Evolutionary conservation across 2,888 invertebrate genomes (phyloP), one percentile per base, ranked within the genome.

Genomic region (Julus scandinavius): DNA sequence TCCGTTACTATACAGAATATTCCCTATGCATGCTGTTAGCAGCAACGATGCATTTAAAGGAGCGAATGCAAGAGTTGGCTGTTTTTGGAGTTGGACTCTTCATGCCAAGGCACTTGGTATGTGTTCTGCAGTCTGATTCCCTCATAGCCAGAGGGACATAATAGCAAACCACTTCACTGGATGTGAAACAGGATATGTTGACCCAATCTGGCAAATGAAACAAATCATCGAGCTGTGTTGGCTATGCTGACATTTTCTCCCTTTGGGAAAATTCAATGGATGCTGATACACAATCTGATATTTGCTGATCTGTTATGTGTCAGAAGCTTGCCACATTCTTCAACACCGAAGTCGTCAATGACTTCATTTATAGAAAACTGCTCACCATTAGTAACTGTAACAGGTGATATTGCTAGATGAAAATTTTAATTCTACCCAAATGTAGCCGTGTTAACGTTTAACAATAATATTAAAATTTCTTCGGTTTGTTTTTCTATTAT

Each of bases 131-230:
- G 72, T 72, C 72, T 29, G 72, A 29, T 29, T 72, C 29, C 72
- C 29, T 72, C 9, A 29, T 72, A 72, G 72, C 72, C 72, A 29
- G 72, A 72, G 72, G 72, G 72, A 72, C 72, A 72, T 29, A 72
- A 72, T 72, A 72, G 29, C 72, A 72, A 72, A 72, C 72, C 72
- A 29, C 29, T 72, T 72, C 72, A 72, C 72, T 72, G 29, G 6
- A 72, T 72, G 72, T 72, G 72, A 72, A 72, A 72, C 72, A 29
- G 29, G 72, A 72, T 72, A 72, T 72, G 72, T 72, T 72, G 72
- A 72, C 72, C 72, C 72, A 72, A 72, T 72, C 29, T 72, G 72
- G 72, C 72, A 72, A 72, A 72, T 72, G 72, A 72, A 29, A 72
- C 72, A 72, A 72, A 72, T 72, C 72, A 72, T 72, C 72, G 72